Conservation (phyloP, 2,797 vertebrate genomes). For the Notolepis coatsorum region DNA sequence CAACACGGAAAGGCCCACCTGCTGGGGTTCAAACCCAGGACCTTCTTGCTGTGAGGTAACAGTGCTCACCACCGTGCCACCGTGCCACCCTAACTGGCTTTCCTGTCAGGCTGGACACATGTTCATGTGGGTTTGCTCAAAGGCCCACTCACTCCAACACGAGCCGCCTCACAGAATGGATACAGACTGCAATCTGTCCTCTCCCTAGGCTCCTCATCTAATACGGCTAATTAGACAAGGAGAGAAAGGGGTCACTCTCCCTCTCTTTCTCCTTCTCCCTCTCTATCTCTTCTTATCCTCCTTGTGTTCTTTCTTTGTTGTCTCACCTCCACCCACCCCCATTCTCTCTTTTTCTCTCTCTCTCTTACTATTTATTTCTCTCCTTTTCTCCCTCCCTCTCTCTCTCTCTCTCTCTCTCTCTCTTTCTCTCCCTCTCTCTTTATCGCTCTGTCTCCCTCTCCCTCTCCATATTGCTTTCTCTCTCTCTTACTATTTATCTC, state of each 20-base stretch:
- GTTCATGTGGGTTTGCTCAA: constrained; percentile 43
- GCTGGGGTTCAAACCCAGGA: no score
- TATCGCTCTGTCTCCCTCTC: no score
- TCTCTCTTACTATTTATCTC: background rate
- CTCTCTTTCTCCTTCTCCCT: background rate
- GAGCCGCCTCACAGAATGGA: constrained; percentile 68
- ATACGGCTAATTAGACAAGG: constrained; percentile 73
- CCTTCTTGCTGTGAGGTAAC: no score
- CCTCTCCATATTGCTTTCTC: constrained; percentile 11
- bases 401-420: background rate
- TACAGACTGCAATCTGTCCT: constrained; percentile 72
- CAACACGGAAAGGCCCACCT: no score
- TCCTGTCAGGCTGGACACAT: constrained; percentile 31
- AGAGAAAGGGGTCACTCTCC: constrained; percentile 62
- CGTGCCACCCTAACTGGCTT: no score
- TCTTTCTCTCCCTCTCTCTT: background rate
- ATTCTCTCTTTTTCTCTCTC: background rate
- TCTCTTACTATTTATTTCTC: background rate
- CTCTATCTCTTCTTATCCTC: background rate
- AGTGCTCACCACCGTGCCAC: no score
- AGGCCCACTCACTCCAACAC: constrained; percentile 61
- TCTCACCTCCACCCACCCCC: background rate
- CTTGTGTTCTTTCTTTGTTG: no score
- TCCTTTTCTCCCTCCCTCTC: background rate
- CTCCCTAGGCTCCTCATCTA: constrained; percentile 72